Conservation (phyloP, 2,888 invertebrate genomes). For the Pachycephus smyrnensis region DNA sequence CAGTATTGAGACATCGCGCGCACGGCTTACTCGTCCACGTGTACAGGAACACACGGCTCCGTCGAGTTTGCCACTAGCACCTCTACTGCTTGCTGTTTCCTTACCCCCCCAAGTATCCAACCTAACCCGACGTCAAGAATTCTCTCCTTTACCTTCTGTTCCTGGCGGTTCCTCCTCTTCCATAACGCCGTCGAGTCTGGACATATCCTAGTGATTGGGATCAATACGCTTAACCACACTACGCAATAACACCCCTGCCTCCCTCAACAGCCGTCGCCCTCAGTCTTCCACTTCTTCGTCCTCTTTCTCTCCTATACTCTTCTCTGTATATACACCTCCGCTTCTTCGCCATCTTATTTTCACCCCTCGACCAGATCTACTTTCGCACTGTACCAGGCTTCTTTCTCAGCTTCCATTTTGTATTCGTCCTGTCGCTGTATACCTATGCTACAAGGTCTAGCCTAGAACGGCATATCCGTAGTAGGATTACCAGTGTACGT, state of each 20-base stretch:
- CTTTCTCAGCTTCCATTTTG: background rate
- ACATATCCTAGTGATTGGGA: conserved; percentile 52
- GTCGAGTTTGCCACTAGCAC: background rate
- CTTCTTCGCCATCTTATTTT: background rate
- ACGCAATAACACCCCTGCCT: background rate
- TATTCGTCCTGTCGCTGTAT: background rate
- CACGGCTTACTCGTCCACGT: background rate
- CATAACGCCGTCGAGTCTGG: conserved; percentile 37
- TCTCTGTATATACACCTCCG: background rate
- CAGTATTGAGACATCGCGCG: background rate
- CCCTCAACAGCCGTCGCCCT: background rate
- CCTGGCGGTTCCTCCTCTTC: conserved; percentile 29
- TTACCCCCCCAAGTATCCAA: background rate
- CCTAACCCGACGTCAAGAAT: background rate
- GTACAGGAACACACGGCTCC: background rate
- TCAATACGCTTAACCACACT: conserved; percentile 53
- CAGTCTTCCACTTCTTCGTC: background rate
- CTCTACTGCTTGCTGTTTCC: background rate
- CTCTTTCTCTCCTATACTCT: background rate
- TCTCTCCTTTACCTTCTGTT: conserved; percentile 15
- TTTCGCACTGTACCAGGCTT: background rate
- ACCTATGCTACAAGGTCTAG: too few relatives aligned
- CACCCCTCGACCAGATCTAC: background rate
- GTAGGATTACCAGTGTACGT: background rate
- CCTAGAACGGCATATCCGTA: background rate